Conservation (phyloP, 2,113 vertebrate genomes). For the Ascaphus truei region DNA sequence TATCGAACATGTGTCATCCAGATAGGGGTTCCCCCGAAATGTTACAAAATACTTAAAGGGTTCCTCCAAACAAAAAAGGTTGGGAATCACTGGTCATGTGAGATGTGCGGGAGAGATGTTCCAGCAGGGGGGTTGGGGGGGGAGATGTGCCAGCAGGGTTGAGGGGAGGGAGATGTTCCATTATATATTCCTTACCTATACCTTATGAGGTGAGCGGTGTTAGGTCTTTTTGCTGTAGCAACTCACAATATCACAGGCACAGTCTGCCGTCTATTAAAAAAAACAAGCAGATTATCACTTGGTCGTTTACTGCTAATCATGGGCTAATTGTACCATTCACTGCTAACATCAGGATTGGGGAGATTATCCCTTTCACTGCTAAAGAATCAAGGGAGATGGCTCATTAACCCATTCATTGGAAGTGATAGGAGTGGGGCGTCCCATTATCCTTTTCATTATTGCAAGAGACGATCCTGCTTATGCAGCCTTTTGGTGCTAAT, state of each 20-base stretch:
- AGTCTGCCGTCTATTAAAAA: not conserved
- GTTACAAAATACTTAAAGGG: too few species aligned
- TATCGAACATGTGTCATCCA: too few species aligned
- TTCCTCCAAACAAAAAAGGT: too few species aligned
- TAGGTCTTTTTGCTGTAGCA: too few species aligned
- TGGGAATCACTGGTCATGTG: too few species aligned
- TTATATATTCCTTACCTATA: too few species aligned
- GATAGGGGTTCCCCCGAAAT: too few species aligned
- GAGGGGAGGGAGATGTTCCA: not conserved
- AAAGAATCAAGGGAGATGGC: not conserved
- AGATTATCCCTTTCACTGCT: not conserved
- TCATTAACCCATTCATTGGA: slow-evolving; percentile 8
- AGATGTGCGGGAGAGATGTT: too few species aligned
- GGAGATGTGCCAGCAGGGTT: too few species aligned
- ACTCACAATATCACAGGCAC: not conserved
- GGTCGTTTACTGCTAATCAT: not conserved
- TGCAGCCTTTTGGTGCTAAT: too few species aligned
- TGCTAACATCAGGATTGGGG: not conserved
- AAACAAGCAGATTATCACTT: not conserved
- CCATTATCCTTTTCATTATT: not conserved
- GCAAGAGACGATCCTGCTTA: not conserved
- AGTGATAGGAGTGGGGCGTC: not conserved
- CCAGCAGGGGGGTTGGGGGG: too few species aligned
- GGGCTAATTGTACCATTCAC: slow-evolving; percentile 5
- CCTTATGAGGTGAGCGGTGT: too few species aligned